Conservation (phyloP, 2,113 vertebrate species). For the Rattus rattus region DNA sequence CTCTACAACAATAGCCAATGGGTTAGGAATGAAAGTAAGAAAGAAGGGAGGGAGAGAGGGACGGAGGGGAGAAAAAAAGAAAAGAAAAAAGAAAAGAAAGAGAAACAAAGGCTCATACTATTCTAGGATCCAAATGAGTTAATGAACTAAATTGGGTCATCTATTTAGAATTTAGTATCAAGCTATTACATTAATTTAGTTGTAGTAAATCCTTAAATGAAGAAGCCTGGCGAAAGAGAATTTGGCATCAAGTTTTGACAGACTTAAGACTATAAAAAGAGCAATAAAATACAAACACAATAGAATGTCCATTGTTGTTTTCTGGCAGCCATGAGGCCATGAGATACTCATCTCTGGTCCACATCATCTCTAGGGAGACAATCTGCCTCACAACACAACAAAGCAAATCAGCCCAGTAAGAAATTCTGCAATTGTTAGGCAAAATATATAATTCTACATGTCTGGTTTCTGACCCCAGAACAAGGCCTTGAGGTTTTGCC, state of each 20-base stretch:
- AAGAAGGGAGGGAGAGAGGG: too few species aligned
- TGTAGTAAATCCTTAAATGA: not conserved
- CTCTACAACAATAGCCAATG: not conserved
- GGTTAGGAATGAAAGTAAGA: not conserved
- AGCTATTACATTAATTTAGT: not conserved
- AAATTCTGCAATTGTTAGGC: not conserved
- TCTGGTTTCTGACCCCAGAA: too few species aligned
- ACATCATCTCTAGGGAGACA: rapidly evolving
- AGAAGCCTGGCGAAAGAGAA: not conserved
- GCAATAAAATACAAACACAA: not conserved
- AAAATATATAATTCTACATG: not conserved
- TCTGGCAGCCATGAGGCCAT: too few species aligned
- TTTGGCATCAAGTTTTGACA: not conserved
- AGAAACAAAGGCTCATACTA: not conserved
- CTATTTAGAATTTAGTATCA: not conserved
- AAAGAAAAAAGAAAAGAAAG: not conserved
- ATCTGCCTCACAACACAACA: not conserved
- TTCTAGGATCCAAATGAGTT: not conserved
- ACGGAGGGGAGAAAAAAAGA: too few species aligned
- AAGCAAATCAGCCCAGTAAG: not conserved
- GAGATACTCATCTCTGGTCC: not conserved
- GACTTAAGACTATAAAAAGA: not conserved
- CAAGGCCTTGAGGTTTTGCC: too few species aligned
- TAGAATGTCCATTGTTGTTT: not conserved
- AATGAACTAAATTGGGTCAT: not conserved